Percentiles rank a stretch among this genome's conserved stretches.
Evolutionary conservation across 2,888 invertebrate genomes (phyloP).

Genomic region (Acanthosoma haemorrhoidale): DNA sequence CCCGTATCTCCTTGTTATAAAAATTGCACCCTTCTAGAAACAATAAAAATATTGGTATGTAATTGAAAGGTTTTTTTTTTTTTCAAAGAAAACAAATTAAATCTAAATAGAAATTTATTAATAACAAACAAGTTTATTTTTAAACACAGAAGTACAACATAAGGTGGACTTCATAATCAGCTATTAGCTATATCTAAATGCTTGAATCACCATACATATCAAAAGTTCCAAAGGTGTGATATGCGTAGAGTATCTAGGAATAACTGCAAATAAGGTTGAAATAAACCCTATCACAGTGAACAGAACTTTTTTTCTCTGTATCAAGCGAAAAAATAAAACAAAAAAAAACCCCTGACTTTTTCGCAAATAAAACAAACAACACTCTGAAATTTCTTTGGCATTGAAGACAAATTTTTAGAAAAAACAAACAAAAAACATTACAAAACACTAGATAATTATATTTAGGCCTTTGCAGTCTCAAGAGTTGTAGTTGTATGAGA

Average conservation of each 20-base stretch:
- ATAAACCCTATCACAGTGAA: no score
- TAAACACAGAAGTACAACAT: constrained; percentile 11
- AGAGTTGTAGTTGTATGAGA: background rate
- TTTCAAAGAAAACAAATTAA: background rate
- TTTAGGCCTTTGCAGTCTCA: constrained; percentile 23
- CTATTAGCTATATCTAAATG: constrained; percentile 18
- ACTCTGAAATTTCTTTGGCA: constrained; percentile 1
- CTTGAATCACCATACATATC: constrained; percentile 15
- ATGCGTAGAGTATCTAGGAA: constrained; percentile 22
- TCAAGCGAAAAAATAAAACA: no score
- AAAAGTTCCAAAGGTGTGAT: constrained; percentile 21
- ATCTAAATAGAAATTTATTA: constrained; percentile 25
- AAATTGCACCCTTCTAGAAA: background rate
- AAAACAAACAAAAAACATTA: no score
- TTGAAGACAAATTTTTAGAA: constrained; percentile 7
- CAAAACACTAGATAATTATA: no score
- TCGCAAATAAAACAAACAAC: no score
- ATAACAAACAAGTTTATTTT: constrained; percentile 17
- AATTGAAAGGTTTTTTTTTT: background rate
- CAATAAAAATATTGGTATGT: background rate
- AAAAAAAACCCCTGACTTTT: no score
- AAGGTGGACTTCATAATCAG: constrained; percentile 7
- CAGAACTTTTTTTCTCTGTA: no score
- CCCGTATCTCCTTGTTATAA: no score
- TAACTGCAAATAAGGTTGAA: no score